Percentiles rank a stretch among this genome's conserved stretches.
phyloP scores from a whole-genome alignment of 2,888 invertebrate genomes.

The Drosophila basisetae region DNA sequence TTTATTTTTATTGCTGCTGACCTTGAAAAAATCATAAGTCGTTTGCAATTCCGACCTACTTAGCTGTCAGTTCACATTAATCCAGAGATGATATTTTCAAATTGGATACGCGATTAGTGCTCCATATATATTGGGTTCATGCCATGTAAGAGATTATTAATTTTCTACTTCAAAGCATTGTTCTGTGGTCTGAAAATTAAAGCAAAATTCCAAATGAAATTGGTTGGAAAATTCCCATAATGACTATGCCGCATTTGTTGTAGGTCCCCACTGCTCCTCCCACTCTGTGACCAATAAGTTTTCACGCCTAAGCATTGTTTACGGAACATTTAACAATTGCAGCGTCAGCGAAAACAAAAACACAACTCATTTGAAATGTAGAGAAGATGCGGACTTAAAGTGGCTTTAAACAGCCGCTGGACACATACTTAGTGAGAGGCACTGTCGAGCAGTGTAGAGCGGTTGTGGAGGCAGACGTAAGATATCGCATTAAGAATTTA shows the following conservation, averaged over 20 bases:
- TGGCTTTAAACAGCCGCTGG: conserved; percentile 23
- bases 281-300: conserved; percentile 59
- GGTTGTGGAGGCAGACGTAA: conserved; percentile 26
- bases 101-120: neutral
- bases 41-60: neutral
- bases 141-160: neutral
- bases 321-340: conserved; percentile 77
- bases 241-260: conserved; percentile 29
- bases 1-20: neutral
- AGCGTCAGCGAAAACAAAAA: conserved; percentile 57
- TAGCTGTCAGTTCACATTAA: neutral
- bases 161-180: conserved; percentile 8
- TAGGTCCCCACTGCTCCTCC: neutral
- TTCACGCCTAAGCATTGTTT: conserved; percentile 69
- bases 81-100: neutral
- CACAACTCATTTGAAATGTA: conserved; percentile 41
- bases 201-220: conserved; percentile 58
- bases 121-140: neutral
- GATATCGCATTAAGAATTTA: conserved; percentile 79
- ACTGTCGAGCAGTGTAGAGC: conserved; percentile 19
- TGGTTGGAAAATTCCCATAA: conserved; percentile 68
- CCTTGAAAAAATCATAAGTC: no score
- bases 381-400: neutral
- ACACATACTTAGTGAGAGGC: conserved; percentile 52
- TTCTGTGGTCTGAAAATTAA: conserved; percentile 2